Percentiles rank a stretch among this genome's conserved stretches.
Evolutionary conservation across 2,888 invertebrate species (phyloP).

Genomic region (Meta bourneti): DNA sequence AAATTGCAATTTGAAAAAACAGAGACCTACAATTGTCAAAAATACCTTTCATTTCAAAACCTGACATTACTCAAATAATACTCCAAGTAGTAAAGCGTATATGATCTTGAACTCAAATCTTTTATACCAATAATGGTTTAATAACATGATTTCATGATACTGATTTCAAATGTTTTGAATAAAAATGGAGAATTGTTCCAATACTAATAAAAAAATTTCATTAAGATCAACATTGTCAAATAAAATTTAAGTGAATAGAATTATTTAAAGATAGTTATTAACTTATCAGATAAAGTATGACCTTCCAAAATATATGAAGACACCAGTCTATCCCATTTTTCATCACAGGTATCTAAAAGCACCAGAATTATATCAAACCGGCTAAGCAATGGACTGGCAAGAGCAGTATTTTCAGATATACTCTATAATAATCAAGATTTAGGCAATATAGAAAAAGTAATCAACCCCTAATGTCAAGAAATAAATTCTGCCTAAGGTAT

Average conservation of each 20-base stretch:
- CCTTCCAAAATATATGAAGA: constrained; percentile 72
- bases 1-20: neutral
- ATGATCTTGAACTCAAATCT: too few species aligned
- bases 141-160: too few species aligned
- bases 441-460: constrained; percentile 12
- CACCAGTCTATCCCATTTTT: constrained; percentile 89
- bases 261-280: neutral
- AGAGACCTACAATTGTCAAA: too few species aligned
- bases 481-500: neutral
- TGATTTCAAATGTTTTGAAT: too few species aligned
- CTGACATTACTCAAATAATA: too few species aligned
- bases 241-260: neutral
- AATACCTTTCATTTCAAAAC: too few species aligned
- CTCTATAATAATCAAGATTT: constrained; percentile 81
- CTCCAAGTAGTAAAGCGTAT: too few species aligned
- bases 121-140: too few species aligned
- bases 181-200: too few species aligned
- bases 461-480: constrained; percentile 11
- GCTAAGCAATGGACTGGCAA: constrained; percentile 90
- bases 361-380: constrained; percentile 99
- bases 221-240: neutral
- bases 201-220: too few species aligned
- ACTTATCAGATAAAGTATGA: constrained; percentile 77
- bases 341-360: constrained; percentile 96
- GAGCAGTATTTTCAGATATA: constrained; percentile 86